A percentile compares a stretch with the other conserved stretches of the same genome.
phyloP scores from a whole-genome alignment of 1,140 invertebrate species.

The Brachionus koreanus region DNA sequence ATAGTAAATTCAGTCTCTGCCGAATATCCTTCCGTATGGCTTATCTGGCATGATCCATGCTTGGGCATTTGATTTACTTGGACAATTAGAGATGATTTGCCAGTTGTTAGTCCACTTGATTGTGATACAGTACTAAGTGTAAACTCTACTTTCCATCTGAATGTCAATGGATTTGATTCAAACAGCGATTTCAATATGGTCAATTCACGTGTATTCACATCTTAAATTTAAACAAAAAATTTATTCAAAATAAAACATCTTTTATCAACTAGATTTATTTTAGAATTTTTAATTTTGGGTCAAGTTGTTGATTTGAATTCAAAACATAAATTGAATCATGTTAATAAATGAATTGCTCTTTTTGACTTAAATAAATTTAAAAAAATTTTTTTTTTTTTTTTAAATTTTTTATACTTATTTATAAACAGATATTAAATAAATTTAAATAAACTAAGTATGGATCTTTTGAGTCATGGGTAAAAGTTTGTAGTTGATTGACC shows the following conservation, averaged over 20 bases:
- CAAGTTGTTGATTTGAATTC: too few species aligned
- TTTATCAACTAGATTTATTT: too few species aligned
- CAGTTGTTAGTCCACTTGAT: background rate
- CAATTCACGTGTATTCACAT: slow-evolving; percentile 1
- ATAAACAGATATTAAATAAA: too few species aligned
- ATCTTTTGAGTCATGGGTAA: too few species aligned
- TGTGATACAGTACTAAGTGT: background rate
- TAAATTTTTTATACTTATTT: too few species aligned
- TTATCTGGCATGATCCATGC: background rate
- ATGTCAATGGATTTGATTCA: background rate
- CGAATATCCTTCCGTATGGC: background rate
- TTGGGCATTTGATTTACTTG: background rate
- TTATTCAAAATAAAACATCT: background rate
- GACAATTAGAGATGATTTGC: background rate
- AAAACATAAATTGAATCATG: too few species aligned
- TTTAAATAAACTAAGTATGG: too few species aligned
- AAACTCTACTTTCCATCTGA: slow-evolving; percentile 6
- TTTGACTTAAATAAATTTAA: too few species aligned
- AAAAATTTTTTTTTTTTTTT: too few species aligned
- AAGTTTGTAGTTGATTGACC: too few species aligned
- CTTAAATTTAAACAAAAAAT: background rate
- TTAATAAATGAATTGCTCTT: too few species aligned
- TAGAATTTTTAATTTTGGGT: too few species aligned
- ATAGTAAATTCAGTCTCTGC: background rate
- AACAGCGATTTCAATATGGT: background rate